These are phyloP conservation scores for Acestrorhynchus altus DNA, from an alignment of 2,797 vertebrate genomes.

Conservation along the genomic window DNA sequence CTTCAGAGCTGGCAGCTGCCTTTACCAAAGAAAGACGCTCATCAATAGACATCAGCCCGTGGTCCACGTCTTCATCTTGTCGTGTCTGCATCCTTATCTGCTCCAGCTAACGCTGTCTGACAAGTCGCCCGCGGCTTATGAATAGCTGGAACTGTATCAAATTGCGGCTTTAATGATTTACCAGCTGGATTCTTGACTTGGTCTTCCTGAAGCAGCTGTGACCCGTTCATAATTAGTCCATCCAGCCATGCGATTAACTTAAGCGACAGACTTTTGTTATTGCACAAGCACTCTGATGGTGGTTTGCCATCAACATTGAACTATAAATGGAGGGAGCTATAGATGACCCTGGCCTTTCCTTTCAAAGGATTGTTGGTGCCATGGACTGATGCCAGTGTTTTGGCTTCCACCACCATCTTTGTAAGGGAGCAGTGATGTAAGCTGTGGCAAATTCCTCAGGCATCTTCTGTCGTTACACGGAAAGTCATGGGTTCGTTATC, in stretches of 20 bases:
- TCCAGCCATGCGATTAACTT: background rate
- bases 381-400: too few relatives aligned
- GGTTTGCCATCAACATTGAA: background rate
- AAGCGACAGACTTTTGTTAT: background rate
- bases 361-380: background rate
- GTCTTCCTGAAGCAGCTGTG: background rate
- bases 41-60: constrained; percentile 1
- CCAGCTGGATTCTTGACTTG: background rate
- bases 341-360: background rate
- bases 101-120: constrained; percentile 12
- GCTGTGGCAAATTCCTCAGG: too few relatives aligned
- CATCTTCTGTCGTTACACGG: too few relatives aligned
- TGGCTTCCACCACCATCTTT: too few relatives aligned
- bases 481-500: too few relatives aligned
- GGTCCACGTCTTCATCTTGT: constrained; percentile 29
- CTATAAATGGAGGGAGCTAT: background rate
- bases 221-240: constrained; percentile 5
- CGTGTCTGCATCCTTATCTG: background rate
- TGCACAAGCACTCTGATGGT: background rate
- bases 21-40: constrained; percentile 14
- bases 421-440: too few relatives aligned
- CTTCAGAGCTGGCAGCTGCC: constrained; percentile 42
- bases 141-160: constrained; percentile 11
- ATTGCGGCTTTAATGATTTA: constrained; percentile 34
- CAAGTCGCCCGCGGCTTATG: constrained; percentile 6